Conservation (phyloP, 1,140 invertebrate species). For the Metaphire vulgaris region DNA sequence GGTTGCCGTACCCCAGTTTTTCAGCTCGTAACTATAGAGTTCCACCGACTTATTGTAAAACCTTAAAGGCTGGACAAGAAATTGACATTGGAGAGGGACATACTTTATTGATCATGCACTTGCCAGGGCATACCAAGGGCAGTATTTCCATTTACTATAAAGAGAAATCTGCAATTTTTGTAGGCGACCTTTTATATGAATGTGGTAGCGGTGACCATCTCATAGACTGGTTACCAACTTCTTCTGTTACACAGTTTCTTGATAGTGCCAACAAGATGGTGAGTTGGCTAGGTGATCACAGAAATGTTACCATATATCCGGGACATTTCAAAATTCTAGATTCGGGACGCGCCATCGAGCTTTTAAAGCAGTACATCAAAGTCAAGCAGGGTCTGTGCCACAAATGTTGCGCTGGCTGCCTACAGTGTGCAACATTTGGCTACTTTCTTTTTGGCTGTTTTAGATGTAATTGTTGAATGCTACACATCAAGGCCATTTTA, state of each 20-base stretch:
- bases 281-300: conserved; percentile 2
- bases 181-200: conserved; percentile 28
- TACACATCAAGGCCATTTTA: no score
- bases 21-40: conserved; percentile 18
- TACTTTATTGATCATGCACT: conserved; percentile 19
- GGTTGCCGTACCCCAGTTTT: conserved; percentile 15
- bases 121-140: conserved; percentile 26
- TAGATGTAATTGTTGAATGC: conserved; percentile 12
- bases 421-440: not conserved
- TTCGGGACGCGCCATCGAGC: not conserved
- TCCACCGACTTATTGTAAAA: conserved; percentile 17
- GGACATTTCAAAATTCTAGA: conserved; percentile 6
- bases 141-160: conserved; percentile 22
- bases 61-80: conserved; percentile 1
- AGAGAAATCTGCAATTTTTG: conserved; percentile 2
- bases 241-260: conserved; percentile 16
- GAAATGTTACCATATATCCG: conserved; percentile 6
- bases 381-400: conserved; percentile 3
- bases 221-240: conserved; percentile 26
- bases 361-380: conserved; percentile 14
- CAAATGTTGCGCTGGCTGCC: not conserved
- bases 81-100: conserved; percentile 24
- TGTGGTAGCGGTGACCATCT: conserved; percentile 17
- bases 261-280: conserved; percentile 13
- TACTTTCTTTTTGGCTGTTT: conserved; percentile 24